Evolutionary conservation across 1,140 invertebrate genomes (phyloP).

Genomic region (Anoplophora glabripennis): DNA sequence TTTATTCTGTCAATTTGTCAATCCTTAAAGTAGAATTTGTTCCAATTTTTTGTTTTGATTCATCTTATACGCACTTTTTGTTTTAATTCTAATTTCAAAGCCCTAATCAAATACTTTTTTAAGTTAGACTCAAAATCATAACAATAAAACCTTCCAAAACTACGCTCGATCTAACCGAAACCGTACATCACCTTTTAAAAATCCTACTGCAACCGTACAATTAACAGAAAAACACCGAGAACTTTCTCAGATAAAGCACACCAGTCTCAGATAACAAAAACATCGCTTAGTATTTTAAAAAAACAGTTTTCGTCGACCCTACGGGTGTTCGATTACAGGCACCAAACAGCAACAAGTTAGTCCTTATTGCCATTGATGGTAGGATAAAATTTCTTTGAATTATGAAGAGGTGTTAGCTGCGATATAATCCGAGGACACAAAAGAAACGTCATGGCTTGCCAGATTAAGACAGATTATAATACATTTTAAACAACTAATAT

Average conservation of each 20-base stretch:
- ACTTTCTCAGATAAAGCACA: not conserved
- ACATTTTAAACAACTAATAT: slow-evolving; percentile 32
- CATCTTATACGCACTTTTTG: no score
- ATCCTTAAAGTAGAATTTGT: no score
- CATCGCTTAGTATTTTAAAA: not conserved
- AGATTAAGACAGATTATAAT: slow-evolving; percentile 29
- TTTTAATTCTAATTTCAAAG: no score
- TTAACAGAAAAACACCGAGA: not conserved
- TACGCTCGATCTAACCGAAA: no score
- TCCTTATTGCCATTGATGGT: slow-evolving; percentile 17
- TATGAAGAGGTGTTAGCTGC: slow-evolving; percentile 20
- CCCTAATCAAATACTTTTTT: no score
- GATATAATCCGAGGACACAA: slow-evolving; percentile 29
- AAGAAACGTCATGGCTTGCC: slow-evolving; percentile 22
- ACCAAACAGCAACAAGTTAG: slow-evolving; percentile 15
- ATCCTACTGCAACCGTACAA: not conserved
- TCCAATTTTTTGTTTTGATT: no score
- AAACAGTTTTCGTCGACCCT: slow-evolving; percentile 23
- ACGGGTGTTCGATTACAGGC: slow-evolving; percentile 23
- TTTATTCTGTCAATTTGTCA: no score
- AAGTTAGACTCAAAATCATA: no score
- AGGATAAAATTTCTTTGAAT: slow-evolving; percentile 23
- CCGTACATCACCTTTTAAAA: no score
- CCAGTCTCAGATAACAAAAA: slow-evolving; percentile 11
- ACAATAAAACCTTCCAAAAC: no score